Conservation (phyloP, 2,888 invertebrate genomes). For the Calliphora vomitoria region DNA sequence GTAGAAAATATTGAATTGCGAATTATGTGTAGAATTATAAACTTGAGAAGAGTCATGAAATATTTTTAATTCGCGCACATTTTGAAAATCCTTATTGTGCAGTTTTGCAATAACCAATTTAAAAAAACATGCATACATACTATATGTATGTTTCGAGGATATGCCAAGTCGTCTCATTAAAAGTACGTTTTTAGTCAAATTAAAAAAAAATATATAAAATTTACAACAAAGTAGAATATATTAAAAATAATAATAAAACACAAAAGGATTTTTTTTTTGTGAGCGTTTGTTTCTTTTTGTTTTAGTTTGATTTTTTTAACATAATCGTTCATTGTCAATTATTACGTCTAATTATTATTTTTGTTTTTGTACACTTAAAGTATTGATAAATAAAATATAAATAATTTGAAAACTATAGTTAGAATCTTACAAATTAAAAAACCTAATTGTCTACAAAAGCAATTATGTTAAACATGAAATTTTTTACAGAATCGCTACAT, state of each 20-base stretch:
- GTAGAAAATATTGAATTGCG: too few relatives aligned
- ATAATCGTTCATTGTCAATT: conserved; percentile 66
- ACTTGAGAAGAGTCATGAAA: too few relatives aligned
- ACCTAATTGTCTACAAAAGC: conserved; percentile 50
- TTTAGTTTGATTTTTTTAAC: conserved; percentile 52
- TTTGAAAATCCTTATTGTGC: too few relatives aligned
- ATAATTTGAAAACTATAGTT: conserved; percentile 63
- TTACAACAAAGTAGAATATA: background rate
- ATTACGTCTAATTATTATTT: conserved; percentile 47
- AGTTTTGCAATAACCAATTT: too few relatives aligned
- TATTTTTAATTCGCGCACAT: too few relatives aligned
- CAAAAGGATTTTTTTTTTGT: conserved; percentile 22
- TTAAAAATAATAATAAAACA: conserved; percentile 53
- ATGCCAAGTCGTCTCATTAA: too few relatives aligned
- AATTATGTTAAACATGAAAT: conserved; percentile 51
- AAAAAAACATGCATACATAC: too few relatives aligned
- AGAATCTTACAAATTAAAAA: conserved; percentile 65
- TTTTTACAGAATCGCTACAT: conserved; percentile 58
- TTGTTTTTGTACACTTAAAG: conserved; percentile 69
- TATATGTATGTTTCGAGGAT: too few relatives aligned
- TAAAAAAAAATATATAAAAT: too few relatives aligned
- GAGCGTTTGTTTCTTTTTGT: conserved; percentile 43
- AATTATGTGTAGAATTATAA: too few relatives aligned
- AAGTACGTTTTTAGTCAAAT: too few relatives aligned
- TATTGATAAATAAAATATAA: conserved; percentile 68